Conservation (phyloP, 2,888 invertebrate genomes). For the Drosophila fungiperda region DNA sequence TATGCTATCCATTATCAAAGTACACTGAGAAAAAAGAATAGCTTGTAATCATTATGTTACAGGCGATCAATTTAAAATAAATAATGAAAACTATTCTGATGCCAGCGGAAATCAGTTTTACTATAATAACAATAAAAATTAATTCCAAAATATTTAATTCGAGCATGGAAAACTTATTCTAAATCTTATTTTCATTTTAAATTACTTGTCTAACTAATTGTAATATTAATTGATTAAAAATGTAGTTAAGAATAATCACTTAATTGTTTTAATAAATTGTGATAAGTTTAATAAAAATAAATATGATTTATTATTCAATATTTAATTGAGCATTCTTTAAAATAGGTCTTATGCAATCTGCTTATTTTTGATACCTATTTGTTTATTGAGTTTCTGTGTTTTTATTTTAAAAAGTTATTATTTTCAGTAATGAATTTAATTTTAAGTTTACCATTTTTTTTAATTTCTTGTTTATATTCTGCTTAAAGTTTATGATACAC, state of each 20-base stretch:
- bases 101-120: background rate
- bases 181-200: background rate
- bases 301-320: background rate
- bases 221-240: background rate
- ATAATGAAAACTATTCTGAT: background rate
- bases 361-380: background rate
- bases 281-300: background rate
- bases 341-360: background rate
- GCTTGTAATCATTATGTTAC: background rate
- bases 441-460: background rate
- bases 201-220: background rate
- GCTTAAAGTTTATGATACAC: no score
- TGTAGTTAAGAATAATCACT: background rate
- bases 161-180: background rate
- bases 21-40: background rate
- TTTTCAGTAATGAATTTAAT: no score
- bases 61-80: background rate
- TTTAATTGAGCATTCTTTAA: background rate
- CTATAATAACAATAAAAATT: background rate
- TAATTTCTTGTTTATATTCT: background rate
- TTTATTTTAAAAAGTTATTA: background rate
- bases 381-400: background rate
- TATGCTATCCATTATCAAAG: background rate
- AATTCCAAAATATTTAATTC: background rate
- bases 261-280: background rate